Evolutionary conservation across 1,140 invertebrate species (phyloP).

Genomic region (Dysdera silvatica): DNA sequence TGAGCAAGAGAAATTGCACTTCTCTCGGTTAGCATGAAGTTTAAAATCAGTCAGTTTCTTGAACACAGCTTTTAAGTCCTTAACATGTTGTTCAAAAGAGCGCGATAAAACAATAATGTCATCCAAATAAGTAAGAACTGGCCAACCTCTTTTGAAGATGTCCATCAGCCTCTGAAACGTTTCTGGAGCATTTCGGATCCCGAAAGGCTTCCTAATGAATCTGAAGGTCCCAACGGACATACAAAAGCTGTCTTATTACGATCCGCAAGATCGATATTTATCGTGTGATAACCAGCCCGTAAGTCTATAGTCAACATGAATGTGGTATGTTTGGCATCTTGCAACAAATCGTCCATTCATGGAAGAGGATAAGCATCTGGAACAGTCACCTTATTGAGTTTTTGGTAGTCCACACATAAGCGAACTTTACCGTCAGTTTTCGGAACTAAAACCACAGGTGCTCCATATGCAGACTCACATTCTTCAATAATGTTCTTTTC

Average conservation of each 20-base stretch:
- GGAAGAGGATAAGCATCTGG: constrained; percentile 4
- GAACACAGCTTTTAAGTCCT: constrained; percentile 11
- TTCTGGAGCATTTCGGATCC: constrained; percentile 36
- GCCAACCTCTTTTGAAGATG: constrained; percentile 39
- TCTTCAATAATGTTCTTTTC: constrained; percentile 10
- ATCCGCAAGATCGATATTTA: constrained; percentile 33
- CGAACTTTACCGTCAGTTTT: constrained; percentile 32
- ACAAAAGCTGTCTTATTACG: constrained; percentile 22
- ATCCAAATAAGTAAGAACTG: constrained; percentile 38
- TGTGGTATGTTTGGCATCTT: background rate
- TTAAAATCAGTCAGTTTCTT: background rate
- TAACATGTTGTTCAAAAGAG: constrained; percentile 23
- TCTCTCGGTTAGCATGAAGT: constrained; percentile 15
- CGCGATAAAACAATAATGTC: constrained; percentile 39
- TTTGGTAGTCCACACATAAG: constrained; percentile 20
- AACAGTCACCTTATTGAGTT: constrained; percentile 16
- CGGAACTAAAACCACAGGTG: constrained; percentile 31
- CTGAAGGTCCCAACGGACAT: constrained; percentile 7
- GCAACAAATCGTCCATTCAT: constrained; percentile 4
- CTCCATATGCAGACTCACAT: constrained; percentile 6
- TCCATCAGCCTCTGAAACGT: constrained; percentile 38
- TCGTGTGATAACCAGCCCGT: constrained; percentile 6
- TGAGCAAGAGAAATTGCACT: constrained; percentile 15
- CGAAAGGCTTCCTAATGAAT: constrained; percentile 34
- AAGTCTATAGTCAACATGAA: background rate